These are phyloP conservation scores for Jordanella pulchra DNA, from an alignment of 2,797 vertebrate genomes.

Conservation along the genomic window DNA sequence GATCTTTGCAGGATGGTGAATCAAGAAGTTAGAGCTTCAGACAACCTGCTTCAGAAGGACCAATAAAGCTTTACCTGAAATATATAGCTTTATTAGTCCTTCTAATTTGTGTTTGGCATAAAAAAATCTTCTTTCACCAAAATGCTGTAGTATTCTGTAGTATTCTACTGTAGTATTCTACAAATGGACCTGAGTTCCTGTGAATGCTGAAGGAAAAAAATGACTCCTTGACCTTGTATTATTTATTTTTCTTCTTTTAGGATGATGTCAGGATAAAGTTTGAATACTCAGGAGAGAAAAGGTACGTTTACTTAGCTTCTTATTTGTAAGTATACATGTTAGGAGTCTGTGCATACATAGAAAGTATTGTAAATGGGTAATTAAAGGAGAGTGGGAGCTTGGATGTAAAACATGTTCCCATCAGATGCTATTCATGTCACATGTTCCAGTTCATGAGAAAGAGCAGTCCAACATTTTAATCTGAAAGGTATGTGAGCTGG, in stretches of 20 bases:
- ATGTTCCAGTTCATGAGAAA: conserved; percentile 55
- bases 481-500: conserved; percentile 79
- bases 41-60: conserved; percentile 1
- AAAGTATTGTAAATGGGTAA: neutral
- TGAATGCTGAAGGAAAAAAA: conserved; percentile 13
- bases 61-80: conserved; percentile 6
- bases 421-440: conserved; percentile 48
- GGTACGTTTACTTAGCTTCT: conserved; percentile 75
- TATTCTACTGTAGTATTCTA: conserved; percentile 8
- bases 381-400: conserved; percentile 5
- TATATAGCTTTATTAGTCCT: neutral
- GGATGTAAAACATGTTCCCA: conserved; percentile 41
- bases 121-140: neutral
- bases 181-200: conserved; percentile 13
- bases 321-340: conserved; percentile 1
- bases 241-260: conserved; percentile 47
- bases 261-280: conserved; percentile 89
- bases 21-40: too few relatives aligned
- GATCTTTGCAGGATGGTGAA: too few relatives aligned
- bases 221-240: conserved; percentile 5
- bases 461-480: conserved; percentile 53
- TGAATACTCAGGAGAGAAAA: conserved; percentile 92
- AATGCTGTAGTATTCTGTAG: conserved; percentile 5
- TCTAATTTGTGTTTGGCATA: conserved; percentile 3
- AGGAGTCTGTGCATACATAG: neutral